Conservation (phyloP, 2,113 vertebrate genomes). For the Taxidea taxus region DNA sequence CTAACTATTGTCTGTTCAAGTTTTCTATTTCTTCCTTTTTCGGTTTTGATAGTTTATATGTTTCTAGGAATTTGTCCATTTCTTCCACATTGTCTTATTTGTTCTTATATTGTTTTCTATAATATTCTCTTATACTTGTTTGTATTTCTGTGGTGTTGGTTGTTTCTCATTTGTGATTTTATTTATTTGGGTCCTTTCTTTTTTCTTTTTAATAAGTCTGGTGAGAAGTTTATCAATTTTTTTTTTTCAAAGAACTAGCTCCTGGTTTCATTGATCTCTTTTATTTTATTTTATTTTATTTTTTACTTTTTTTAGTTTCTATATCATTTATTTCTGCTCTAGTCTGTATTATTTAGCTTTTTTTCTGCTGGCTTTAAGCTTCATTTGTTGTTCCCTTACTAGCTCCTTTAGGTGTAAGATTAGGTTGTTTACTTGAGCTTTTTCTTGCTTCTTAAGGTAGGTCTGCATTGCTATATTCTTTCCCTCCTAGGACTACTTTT, state of each 20-base stretch:
- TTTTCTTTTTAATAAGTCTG: background rate
- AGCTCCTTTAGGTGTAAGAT: background rate
- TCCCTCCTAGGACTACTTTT: background rate
- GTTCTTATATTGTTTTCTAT: background rate
- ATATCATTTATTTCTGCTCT: background rate
- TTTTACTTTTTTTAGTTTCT: background rate
- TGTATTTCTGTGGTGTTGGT: background rate
- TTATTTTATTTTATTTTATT: background rate
- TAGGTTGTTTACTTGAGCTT: background rate
- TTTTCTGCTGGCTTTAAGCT: background rate
- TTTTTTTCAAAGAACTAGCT: background rate
- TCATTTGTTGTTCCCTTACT: background rate
- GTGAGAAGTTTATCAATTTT: background rate
- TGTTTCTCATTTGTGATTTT: background rate
- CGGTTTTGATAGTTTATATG: background rate
- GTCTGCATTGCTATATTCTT: background rate
- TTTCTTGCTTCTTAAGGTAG: background rate
- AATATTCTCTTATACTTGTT: background rate
- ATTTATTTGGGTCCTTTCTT: background rate
- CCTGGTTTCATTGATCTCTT: background rate
- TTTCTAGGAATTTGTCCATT: background rate
- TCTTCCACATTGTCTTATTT: background rate
- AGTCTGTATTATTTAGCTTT: background rate
- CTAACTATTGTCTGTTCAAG: background rate
- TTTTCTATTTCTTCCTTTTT: background rate